Conservation (phyloP, 2,888 invertebrate species). For the Ctena decussata region DNA sequence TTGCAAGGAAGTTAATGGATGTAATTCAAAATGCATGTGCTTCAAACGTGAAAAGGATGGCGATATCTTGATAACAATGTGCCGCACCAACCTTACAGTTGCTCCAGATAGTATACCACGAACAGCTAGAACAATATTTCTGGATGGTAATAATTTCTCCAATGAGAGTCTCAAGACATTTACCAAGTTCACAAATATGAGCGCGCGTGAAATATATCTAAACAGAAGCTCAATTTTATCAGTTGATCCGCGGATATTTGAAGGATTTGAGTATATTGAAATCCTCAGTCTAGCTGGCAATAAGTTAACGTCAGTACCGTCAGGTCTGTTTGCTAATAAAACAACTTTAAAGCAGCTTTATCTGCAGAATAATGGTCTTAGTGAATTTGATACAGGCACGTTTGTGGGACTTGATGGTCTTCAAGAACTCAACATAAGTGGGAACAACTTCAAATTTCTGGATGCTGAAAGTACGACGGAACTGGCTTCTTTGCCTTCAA, state of each 20-base stretch:
- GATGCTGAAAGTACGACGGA: constrained; percentile 27
- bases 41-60: constrained; percentile 39
- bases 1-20: constrained; percentile 50
- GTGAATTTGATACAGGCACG: constrained; percentile 27
- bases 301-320: constrained; percentile 20
- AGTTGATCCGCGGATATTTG: constrained; percentile 17
- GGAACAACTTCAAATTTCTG: constrained; percentile 47
- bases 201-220: constrained; percentile 56
- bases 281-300: constrained; percentile 44
- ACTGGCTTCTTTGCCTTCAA: constrained; percentile 29
- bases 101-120: constrained; percentile 46
- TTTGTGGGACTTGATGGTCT: constrained; percentile 47
- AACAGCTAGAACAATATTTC: constrained; percentile 45
- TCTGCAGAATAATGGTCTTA: constrained; percentile 51
- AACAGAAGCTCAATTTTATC: constrained; percentile 40
- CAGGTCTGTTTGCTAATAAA: constrained; percentile 39
- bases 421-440: constrained; percentile 59
- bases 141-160: constrained; percentile 61
- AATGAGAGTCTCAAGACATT: constrained; percentile 15
- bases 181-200: constrained; percentile 36
- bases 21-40: constrained; percentile 54
- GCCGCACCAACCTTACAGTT: constrained; percentile 27
- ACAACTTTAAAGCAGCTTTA: constrained; percentile 32
- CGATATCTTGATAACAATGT: constrained; percentile 31
- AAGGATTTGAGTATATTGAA: constrained; percentile 37